Evolutionary conservation across 2,888 invertebrate species (phyloP).

Genomic region (Acanthosoma haemorrhoidale): DNA sequence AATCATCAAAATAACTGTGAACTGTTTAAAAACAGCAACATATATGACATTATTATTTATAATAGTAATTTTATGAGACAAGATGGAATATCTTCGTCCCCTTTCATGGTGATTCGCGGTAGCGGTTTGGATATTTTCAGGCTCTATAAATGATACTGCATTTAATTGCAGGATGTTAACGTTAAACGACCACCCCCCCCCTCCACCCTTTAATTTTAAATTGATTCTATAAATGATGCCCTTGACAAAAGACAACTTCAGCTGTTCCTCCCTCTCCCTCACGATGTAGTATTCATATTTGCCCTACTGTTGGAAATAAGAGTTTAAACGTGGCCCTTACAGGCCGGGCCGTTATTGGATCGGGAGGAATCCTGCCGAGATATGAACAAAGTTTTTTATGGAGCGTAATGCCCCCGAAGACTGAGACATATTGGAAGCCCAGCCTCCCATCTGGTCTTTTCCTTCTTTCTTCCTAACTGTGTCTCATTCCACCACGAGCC

Average conservation of each 20-base stretch:
- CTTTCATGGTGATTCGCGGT: no score
- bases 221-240: neutral
- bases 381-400: constrained; percentile 11
- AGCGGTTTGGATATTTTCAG: neutral
- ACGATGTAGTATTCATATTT: constrained; percentile 3
- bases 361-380: neutral
- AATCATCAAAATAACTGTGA: no score
- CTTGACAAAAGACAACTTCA: neutral
- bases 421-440: constrained; percentile 10
- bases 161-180: neutral
- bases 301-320: neutral
- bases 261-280: no score
- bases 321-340: constrained; percentile 8
- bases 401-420: constrained; percentile 8
- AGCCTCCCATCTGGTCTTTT: neutral
- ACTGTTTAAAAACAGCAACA: no score
- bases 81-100: neutral
- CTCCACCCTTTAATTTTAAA: no score
- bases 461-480: neutral
- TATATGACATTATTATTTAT: no score
- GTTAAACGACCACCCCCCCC: neutral
- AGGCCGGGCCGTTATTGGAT: neutral
- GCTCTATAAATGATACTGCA: neutral
- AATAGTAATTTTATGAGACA: neutral
- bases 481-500: no score